Base-by-base conservation (phyloP, 2,113 vertebrate genomes). In the Calyptommatus sinebrachiatus region DNA sequence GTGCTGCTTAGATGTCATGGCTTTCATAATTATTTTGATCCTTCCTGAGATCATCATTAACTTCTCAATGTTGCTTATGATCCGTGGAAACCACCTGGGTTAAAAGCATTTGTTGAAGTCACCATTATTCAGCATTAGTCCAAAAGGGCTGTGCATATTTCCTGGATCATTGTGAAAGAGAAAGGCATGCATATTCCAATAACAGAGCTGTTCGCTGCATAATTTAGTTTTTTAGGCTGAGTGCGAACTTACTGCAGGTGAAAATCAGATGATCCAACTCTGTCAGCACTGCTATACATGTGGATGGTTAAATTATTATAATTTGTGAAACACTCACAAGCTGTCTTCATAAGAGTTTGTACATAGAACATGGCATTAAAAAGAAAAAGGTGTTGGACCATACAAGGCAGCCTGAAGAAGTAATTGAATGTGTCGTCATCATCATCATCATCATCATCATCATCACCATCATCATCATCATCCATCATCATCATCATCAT, bases 181-280 rank as follows among this genome's bases (percentile, higher is more conserved):
- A 92, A 92, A 90, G 88, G 84, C 88, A 91, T 89, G 83, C 83
- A 91, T 89, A 93, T 85, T 91, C 90, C 91, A 92, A 85, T 75
- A 92, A 85, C 88, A 92, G 91, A 94, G 89, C 86, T 91, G 91
- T 89, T 94, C 88, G 89, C 91, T 93, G 89, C 84, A 88, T 92
- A 93, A 92, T 93, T 94, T 94, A 87, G 89, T 91, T 93, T 66
- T 92, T 92, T 92, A n/a, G 91, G 89, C 88, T 93, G 92, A 91
- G 85, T 90, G 88, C 88, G 89, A 94, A 91, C 82, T 91, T 91
- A 88, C 83, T 88, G 92, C 91, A 94, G 88, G 92, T 95, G 94
- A 95, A 95, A 95, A 94, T 94, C 93, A 93, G 89, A 94, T 90
- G 91, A 93, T 92, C 87, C 86, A 92, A 86, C 90, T 91, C 91